Base-by-base conservation (phyloP, 2,797 vertebrate genomes). In the Sphaeramia orbicularis region DNA sequence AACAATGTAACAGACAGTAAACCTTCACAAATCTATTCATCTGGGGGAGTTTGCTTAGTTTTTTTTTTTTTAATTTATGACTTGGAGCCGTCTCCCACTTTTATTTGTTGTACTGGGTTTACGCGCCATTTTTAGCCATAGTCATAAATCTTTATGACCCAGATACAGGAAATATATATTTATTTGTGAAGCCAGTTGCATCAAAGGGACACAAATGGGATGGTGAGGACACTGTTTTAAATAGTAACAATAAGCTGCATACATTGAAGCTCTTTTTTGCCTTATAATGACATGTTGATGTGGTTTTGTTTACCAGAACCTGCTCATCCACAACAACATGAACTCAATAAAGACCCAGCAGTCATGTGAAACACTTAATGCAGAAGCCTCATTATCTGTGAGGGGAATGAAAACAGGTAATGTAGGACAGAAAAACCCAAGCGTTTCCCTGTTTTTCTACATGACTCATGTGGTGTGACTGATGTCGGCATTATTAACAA, bases 61-160 rank as follows among this genome's bases (percentile, higher is more conserved):
- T 24, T 44, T 1, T 4, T 27, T 10, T 60, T 57, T 63, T 47
- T 57, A 30, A 21, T 80, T 57, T 21, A 36, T 58, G 12, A 56
- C 41, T 16, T 66, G 30, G 44, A 63, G 43, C 44, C 2, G 45
- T 71, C 63, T 59, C 32, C 59, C 10, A 36, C n/a, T 47, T 76
- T 65, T 14, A 48, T 69, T 59, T 58, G 42, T 30, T n/a, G 14
- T 7, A 5, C 32, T 48, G 65, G 5, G 38, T 77, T 79, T 64
- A 62, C 47, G 40, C 55, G 36, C 54, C 30, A 41, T 71, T 85
- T 81, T 78, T 65, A 85, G 68, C 11, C 30, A 0, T 32, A 32
- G 50, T 40, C 53, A 66, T 86, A 73, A 85, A 84, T 89, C 80
- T 86, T 76, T 45, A 57, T 49, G 56, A 60, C 75, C 77, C 14